Conservation (phyloP, 2,888 invertebrate genomes). For the Drosophila suboccidentalis region DNA sequence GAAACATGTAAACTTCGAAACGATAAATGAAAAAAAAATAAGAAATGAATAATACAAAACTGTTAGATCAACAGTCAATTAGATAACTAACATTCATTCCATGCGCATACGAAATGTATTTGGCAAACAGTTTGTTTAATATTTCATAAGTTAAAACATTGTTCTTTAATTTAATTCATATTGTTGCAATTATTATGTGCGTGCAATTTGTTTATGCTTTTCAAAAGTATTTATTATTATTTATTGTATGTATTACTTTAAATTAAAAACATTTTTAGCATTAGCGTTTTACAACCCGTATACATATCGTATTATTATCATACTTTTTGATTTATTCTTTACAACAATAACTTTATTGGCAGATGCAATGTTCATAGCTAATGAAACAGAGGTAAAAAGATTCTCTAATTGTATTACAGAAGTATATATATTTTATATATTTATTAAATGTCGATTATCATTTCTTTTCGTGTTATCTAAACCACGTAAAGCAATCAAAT, state of each 20-base stretch:
- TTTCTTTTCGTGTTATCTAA: conserved; percentile 23
- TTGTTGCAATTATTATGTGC: conserved; percentile 71
- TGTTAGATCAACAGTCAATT: conserved; percentile 51
- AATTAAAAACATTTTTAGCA: conserved; percentile 46
- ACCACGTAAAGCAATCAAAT: conserved; percentile 38
- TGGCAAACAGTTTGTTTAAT: conserved; percentile 54
- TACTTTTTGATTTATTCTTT: conserved; percentile 43
- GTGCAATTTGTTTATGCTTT: conserved; percentile 81
- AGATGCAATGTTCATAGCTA: conserved; percentile 34
- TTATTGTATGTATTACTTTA: conserved; percentile 64
- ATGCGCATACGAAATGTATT: conserved; percentile 55
- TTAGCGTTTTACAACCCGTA: conserved; percentile 40
- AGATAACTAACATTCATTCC: conserved; percentile 57
- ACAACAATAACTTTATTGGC: conserved; percentile 40
- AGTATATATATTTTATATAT: conserved; percentile 23
- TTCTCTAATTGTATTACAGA: conserved; percentile 32
- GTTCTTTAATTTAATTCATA: conserved; percentile 50
- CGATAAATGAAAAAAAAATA: conserved; percentile 28
- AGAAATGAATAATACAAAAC: conserved; percentile 14
- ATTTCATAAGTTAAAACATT: conserved; percentile 44
- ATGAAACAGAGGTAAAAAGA: conserved; percentile 12
- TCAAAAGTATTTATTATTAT: conserved; percentile 78
- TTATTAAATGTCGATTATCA: conserved; percentile 11
- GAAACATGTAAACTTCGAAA: conserved; percentile 53
- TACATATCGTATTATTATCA: conserved; percentile 78